Conservation (phyloP, 2,113 vertebrate species). For the Psephotus haematonotus region DNA sequence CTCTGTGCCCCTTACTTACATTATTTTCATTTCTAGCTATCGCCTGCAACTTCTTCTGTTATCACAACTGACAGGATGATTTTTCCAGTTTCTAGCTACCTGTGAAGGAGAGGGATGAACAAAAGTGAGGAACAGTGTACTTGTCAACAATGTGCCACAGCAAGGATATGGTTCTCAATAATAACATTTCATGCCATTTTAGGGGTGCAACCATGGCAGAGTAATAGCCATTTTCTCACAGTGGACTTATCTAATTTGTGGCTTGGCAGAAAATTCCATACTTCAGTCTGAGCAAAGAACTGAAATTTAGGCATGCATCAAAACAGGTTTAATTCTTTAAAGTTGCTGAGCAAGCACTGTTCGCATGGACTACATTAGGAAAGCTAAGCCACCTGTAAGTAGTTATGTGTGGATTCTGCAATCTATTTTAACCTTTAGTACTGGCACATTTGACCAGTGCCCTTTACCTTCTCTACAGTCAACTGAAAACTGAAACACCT, state of each 20-base stretch:
- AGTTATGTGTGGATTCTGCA: neutral
- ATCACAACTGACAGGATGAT: neutral
- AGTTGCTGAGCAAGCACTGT: neutral
- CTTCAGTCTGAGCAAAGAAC: constrained; percentile 9
- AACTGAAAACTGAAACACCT: neutral
- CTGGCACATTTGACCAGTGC: neutral
- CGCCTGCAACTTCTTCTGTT: neutral
- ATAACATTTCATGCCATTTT: neutral
- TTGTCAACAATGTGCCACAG: neutral
- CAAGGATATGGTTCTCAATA: neutral
- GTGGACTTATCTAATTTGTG: neutral
- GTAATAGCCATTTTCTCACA: neutral
- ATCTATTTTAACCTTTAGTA: neutral
- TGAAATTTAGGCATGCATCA: neutral
- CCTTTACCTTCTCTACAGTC: neutral
- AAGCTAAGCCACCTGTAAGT: neutral
- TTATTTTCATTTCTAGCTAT: constrained; percentile 1
- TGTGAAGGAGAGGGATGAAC: neutral
- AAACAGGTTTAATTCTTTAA: constrained; percentile 3
- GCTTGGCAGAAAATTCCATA: constrained; percentile 2
- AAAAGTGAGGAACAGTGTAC: neutral
- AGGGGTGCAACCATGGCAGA: neutral
- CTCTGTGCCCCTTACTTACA: neutral
- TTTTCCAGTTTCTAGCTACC: neutral
- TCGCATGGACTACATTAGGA: neutral